A percentile compares a stretch with the other conserved stretches of the same genome.
These are phyloP conservation scores for Xestoiulus laeticollis DNA, from an alignment of 2,888 invertebrate species.

Conservation along the genomic window DNA sequence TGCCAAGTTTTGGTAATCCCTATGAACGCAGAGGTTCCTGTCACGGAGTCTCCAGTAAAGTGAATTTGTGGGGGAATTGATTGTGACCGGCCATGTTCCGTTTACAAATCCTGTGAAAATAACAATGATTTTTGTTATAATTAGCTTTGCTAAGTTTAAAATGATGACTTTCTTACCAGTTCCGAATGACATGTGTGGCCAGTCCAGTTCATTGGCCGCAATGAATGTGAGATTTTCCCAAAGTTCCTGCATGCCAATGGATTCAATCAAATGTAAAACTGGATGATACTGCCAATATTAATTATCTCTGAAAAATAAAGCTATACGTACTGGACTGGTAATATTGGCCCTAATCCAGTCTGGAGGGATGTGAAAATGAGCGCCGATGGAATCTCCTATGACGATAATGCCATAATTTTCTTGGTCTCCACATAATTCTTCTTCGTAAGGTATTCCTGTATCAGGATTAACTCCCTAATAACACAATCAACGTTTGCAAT, in stretches of 20 bases:
- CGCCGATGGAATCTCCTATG: constrained; percentile 67
- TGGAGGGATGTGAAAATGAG: constrained; percentile 68
- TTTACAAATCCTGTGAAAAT: constrained; percentile 63
- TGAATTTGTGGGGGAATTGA: constrained; percentile 62
- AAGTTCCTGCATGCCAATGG: not conserved
- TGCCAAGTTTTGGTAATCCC: constrained; percentile 68
- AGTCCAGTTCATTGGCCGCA: constrained; percentile 67
- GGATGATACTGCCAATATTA: too few species aligned
- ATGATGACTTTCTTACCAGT: constrained; percentile 66
- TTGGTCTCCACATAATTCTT: constrained; percentile 61
- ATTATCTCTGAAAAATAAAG: too few species aligned
- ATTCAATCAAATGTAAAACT: too few species aligned
- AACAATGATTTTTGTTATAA: too few species aligned
- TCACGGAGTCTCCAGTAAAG: constrained; percentile 63
- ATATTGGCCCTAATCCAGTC: constrained; percentile 65
- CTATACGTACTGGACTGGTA: constrained; percentile 60
- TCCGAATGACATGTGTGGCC: constrained; percentile 67
- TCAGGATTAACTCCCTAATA: constrained; percentile 62
- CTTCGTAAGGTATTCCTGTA: constrained; percentile 62
- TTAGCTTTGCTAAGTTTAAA: too few species aligned
- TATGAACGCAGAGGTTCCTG: constrained; percentile 67
- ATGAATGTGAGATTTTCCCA: constrained; percentile 63
- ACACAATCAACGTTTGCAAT: too few species aligned
- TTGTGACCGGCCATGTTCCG: constrained; percentile 61
- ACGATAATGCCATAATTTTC: constrained; percentile 62